Evolutionary conservation across 2,888 invertebrate genomes (phyloP), one percentile per base, ranked within the genome.

Genomic region (Ophioninae sp.): DNA sequence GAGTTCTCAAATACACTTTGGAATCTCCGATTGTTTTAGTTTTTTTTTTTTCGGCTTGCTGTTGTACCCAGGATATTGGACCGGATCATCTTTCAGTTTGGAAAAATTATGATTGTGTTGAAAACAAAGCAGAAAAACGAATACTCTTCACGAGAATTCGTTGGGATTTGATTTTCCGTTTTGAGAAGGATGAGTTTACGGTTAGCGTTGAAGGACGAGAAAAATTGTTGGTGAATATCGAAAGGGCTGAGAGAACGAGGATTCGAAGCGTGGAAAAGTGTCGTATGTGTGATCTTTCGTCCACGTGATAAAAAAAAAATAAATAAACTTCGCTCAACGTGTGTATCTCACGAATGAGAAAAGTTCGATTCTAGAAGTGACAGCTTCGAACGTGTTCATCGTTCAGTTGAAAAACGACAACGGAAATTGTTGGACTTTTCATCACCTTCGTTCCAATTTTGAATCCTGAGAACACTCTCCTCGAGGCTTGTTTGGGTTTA

Each of bases 241-340:
- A 8, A 50, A 61, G 68, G 50, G 44, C 50, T 57, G 59, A 59
- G 50, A 65, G 75, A 44, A 17, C 50, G 2, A 13, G 13, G 44
- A 17, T 37, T 61, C 68, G 39, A 72, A 62, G 59, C 68, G 77
- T 77, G 80, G 59, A 77, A 83, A 80, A 81, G 74, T 74, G 76
- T 44, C 10, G 13, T n/a, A 30, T 68, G 41, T 76, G 82, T 83
- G 79, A 67, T 73, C 50, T 61, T 50, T 64, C 59, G 56, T 75
- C 64, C 37, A 74, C 69, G 82, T 74, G 78, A 10, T 50, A 5
- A 30, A 30, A 30, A 30, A 30, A 17, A 30, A 30, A 30, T 2
- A 30, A 17, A 50, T 13, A 0, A 2, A 6, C 17, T 6, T 64
- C 10, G 39, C 23, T 61, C 64, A n/a, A 30, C 37, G n/a, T 30